Percentiles rank a stretch among this genome's conserved stretches.
Evolutionary conservation across 2,113 vertebrate species (phyloP).

Genomic region (Gopherus flavomarginatus): DNA sequence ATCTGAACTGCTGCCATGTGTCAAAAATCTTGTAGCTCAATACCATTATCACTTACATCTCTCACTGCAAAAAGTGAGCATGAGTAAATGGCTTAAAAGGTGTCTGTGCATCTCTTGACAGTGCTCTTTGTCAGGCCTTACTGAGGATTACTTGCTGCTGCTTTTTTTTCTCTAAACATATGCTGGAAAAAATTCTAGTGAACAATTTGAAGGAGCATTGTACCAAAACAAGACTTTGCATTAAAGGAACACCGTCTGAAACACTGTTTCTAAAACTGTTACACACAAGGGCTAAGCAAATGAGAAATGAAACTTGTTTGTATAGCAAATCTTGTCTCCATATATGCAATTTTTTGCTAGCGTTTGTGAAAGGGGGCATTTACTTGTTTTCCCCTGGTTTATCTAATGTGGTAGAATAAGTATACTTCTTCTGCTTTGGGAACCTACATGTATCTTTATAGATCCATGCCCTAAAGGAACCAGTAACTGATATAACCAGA

Average conservation of each 20-base stretch:
- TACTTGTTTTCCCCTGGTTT: not conserved
- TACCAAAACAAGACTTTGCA: not conserved
- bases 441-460: not conserved
- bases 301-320: not conserved
- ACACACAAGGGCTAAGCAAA: not conserved
- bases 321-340: not conserved
- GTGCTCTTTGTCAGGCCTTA: constrained; percentile 1
- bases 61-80: not conserved
- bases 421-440: not conserved
- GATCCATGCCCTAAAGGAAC: not conserved
- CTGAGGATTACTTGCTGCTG: constrained; percentile 16
- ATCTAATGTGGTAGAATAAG: not conserved
- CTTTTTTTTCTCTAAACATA: not conserved
- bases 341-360: not conserved
- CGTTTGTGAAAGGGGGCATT: not conserved
- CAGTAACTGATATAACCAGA: not conserved
- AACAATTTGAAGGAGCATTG: not conserved
- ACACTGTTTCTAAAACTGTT: not conserved
- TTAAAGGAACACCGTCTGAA: not conserved
- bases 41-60: not conserved
- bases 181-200: not conserved
- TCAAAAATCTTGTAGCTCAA: not conserved
- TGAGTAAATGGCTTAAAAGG: constrained; percentile 6
- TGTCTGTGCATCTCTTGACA: constrained; percentile 45
- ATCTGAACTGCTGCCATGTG: not conserved